phyloP scores from a whole-genome alignment of 1,140 invertebrate genomes.

The Halesus radiatus region DNA sequence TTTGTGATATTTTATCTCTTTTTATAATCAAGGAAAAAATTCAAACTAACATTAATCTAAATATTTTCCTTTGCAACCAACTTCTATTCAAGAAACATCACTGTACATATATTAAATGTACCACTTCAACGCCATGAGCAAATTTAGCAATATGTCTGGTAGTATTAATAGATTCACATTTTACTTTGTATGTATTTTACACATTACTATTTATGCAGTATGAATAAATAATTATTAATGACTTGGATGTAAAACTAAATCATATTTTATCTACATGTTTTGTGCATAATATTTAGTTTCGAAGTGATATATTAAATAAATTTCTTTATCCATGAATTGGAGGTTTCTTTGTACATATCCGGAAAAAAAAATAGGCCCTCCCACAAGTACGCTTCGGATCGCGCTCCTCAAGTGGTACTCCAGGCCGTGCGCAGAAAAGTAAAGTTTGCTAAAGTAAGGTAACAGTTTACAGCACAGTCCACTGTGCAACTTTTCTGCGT shows the following conservation, averaged over 20 bases:
- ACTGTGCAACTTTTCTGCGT: too few species aligned
- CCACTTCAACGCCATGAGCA: not conserved
- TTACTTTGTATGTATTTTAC: not conserved
- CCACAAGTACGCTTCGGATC: too few species aligned
- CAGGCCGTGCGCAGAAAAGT: too few species aligned
- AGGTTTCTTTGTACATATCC: not conserved
- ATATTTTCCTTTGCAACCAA: too few species aligned
- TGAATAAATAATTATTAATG: not conserved
- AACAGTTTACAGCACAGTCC: too few species aligned
- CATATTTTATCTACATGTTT: slow-evolving; percentile 20
- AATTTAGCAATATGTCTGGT: slow-evolving; percentile 3
- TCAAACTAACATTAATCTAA: too few species aligned
- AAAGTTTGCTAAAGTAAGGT: too few species aligned
- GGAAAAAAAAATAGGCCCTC: too few species aligned
- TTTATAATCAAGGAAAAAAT: not conserved
- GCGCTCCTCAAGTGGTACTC: too few species aligned
- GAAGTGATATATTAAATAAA: slow-evolving; percentile 32
- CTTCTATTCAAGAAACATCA: too few species aligned
- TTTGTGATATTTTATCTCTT: slow-evolving; percentile 15
- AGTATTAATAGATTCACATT: slow-evolving; percentile 34
- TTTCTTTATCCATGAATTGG: slow-evolving; percentile 1
- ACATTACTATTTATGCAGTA: not conserved
- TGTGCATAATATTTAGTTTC: not conserved
- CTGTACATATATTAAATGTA: too few species aligned
- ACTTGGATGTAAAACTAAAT: not conserved